phyloP scores from a whole-genome alignment of 2,888 invertebrate genomes.

The Sturmia bella region DNA sequence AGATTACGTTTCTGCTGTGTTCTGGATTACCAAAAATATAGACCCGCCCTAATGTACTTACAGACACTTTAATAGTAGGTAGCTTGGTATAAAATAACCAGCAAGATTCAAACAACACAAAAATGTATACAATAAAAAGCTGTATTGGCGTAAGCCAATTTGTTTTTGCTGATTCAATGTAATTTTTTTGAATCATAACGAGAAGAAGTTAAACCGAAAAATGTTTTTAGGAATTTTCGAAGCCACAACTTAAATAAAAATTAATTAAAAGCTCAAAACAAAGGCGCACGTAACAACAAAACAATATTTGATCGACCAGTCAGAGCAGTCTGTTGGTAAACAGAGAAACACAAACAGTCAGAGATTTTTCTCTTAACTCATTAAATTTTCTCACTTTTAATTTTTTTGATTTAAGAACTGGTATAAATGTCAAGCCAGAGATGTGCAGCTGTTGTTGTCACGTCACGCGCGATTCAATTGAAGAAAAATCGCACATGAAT shows the following conservation, averaged over 20 bases:
- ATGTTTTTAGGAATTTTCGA: constrained; percentile 31
- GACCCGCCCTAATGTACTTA: neutral
- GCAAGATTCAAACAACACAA: constrained; percentile 26
- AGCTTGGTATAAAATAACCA: constrained; percentile 11
- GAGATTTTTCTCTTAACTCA: constrained; percentile 26
- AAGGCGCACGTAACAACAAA: constrained; percentile 43
- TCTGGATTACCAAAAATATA: neutral
- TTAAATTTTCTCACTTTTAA: constrained; percentile 26
- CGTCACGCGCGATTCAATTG: no score
- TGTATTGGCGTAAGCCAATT: no score
- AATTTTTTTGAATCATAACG: constrained; percentile 50
- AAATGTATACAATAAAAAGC: neutral
- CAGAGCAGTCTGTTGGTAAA: constrained; percentile 21
- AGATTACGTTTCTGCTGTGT: no score
- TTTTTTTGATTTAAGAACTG: constrained; percentile 21
- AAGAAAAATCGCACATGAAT: no score
- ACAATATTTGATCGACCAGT: constrained; percentile 22
- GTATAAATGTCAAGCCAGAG: constrained; percentile 9
- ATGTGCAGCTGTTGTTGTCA: no score
- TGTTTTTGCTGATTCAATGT: constrained; percentile 65
- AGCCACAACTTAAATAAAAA: constrained; percentile 23
- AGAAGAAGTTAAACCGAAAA: constrained; percentile 19
- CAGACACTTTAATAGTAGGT: neutral
- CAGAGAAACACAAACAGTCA: constrained; percentile 5
- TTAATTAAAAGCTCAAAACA: constrained; percentile 45